These are phyloP conservation scores for Oreocharis arfaki DNA, from an alignment of 2,113 vertebrate genomes.

Conservation along the genomic window DNA sequence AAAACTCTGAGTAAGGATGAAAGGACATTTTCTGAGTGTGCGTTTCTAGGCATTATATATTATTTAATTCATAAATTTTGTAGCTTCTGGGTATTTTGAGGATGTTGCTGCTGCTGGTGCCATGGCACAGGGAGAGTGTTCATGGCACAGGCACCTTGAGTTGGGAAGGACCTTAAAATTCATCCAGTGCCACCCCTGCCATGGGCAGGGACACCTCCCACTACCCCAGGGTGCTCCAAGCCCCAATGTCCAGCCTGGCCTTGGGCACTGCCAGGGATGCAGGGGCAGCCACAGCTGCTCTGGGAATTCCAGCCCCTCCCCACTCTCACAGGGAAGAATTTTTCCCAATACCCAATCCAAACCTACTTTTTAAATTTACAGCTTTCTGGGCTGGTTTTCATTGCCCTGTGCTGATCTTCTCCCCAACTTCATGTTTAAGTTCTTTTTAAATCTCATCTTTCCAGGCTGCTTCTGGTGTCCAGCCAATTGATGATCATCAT, in stretches of 20 bases:
- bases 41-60: not conserved
- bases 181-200: rapidly evolving
- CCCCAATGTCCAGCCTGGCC: not conserved
- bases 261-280: not conserved
- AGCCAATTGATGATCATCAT: not conserved
- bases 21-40: not conserved
- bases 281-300: not conserved
- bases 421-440: not conserved
- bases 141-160: not conserved
- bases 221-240: not conserved
- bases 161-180: not conserved
- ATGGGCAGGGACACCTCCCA: not conserved
- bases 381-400: not conserved
- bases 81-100: not conserved
- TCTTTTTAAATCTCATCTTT: not conserved
- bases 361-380: not conserved
- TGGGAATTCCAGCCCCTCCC: not conserved
- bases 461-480: not conserved
- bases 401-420: not conserved
- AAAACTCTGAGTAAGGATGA: not conserved
- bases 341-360: not conserved
- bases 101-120: not conserved
- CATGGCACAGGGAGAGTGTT: rapidly evolving
- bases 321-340: not conserved
- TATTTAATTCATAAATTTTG: not conserved